These are phyloP conservation scores for Ostrea denselamellosa DNA, from an alignment of 1,140 invertebrate genomes.

Conservation along the genomic window DNA sequence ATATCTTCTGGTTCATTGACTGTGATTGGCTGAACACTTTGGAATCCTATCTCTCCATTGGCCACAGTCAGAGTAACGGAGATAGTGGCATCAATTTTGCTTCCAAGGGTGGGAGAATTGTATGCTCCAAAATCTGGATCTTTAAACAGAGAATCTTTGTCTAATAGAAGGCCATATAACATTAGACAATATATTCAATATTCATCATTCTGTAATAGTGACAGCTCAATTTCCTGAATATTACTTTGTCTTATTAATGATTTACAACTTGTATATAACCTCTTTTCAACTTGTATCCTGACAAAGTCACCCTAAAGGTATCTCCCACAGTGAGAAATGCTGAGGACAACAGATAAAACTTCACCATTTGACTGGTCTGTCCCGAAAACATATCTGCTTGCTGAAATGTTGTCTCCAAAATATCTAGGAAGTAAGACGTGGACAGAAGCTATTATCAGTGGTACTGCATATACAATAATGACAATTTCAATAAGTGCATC, in stretches of 20 bases:
- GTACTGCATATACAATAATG: no score
- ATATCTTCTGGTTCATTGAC: slow-evolving; percentile 68
- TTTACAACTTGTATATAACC: background rate
- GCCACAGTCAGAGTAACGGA: slow-evolving; percentile 69
- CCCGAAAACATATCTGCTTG: slow-evolving; percentile 59
- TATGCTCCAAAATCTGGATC: slow-evolving; percentile 67
- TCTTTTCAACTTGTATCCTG: slow-evolving; percentile 49
- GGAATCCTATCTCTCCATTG: slow-evolving; percentile 77
- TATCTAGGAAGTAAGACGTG: slow-evolving; percentile 54
- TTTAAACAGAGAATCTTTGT: slow-evolving; percentile 41
- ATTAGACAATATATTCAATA: no score
- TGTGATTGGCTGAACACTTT: slow-evolving; percentile 57
- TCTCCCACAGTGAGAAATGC: slow-evolving; percentile 71
- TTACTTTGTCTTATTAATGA: no score
- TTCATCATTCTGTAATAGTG: no score
- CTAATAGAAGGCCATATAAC: no score
- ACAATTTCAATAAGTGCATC: no score
- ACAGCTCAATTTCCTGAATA: no score
- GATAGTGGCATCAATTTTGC: slow-evolving; percentile 51
- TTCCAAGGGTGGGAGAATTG: slow-evolving; percentile 72
- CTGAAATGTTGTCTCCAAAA: slow-evolving; percentile 59
- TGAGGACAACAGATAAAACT: slow-evolving; percentile 60
- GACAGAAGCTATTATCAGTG: no score
- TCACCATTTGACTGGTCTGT: slow-evolving; percentile 53
- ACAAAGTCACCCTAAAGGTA: slow-evolving; percentile 62